Percentiles rank a stretch among this genome's conserved stretches.
These are phyloP conservation scores for Hydraecia micacea DNA, from an alignment of 2,888 invertebrate species.

Conservation along the genomic window DNA sequence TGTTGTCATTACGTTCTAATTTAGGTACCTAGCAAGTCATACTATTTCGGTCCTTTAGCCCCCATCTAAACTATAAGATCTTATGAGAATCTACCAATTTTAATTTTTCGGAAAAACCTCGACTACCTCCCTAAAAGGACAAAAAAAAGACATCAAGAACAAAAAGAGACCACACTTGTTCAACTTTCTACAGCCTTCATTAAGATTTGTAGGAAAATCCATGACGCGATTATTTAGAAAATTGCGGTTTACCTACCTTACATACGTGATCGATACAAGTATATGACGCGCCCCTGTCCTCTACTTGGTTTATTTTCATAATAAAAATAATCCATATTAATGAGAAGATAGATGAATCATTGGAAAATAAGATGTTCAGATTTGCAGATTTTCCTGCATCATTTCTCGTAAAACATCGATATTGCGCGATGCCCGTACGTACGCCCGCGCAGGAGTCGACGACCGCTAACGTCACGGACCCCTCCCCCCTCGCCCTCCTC, in stretches of 20 bases:
- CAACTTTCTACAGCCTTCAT: conserved; percentile 41
- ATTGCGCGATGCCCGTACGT: conserved; percentile 60
- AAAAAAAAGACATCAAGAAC: neutral
- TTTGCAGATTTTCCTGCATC: conserved; percentile 71
- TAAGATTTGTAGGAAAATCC: conserved; percentile 35
- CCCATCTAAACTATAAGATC: neutral
- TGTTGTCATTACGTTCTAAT: conserved; percentile 2
- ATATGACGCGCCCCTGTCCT: conserved; percentile 40
- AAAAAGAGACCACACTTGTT: neutral
- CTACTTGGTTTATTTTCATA: conserved; percentile 1
- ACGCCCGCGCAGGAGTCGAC: conserved; percentile 75
- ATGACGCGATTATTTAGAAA: conserved; percentile 5
- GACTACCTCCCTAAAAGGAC: neutral
- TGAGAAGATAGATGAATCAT: conserved; percentile 69
- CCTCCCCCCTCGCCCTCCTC: conserved; percentile 61
- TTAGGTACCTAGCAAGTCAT: neutral
- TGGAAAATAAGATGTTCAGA: conserved; percentile 58
- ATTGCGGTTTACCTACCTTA: conserved; percentile 9
- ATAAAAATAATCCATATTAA: conserved; percentile 36
- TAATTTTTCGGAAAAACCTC: neutral
- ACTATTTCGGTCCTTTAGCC: neutral
- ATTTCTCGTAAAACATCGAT: conserved; percentile 70
- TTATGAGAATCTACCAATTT: neutral
- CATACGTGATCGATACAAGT: conserved; percentile 23
- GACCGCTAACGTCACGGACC: conserved; percentile 74